Evolutionary conservation across 2,113 vertebrate genomes (phyloP).

Genomic region (Hippocampus mohnikei): DNA sequence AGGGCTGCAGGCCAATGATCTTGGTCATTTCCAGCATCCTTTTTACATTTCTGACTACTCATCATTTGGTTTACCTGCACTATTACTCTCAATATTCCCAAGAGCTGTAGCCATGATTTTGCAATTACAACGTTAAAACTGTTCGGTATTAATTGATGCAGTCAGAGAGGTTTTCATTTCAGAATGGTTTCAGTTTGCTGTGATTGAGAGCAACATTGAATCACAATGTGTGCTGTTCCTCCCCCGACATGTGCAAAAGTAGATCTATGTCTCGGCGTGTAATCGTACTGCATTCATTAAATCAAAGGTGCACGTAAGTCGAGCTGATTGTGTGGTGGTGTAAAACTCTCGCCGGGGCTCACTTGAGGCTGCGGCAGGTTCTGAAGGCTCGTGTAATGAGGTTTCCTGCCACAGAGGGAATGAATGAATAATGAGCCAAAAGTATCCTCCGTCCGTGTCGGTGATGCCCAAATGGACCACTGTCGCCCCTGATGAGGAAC

Average conservation of each 20-base stretch:
- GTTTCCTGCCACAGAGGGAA: not conserved
- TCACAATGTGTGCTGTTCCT: not conserved
- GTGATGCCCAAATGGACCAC: not conserved
- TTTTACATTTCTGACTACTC: not conserved
- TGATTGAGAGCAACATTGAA: not conserved
- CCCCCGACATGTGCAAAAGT: not conserved
- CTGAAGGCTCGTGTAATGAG: constrained; percentile 6
- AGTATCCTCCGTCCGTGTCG: not conserved
- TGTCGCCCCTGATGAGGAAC: not conserved
- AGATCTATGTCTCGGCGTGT: not conserved
- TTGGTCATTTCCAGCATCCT: not conserved
- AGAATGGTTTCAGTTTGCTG: not conserved
- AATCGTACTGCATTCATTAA: not conserved
- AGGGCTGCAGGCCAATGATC: not conserved
- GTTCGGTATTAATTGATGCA: not conserved
- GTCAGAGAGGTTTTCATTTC: not conserved
- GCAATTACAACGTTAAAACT: not conserved
- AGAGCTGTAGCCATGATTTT: not conserved
- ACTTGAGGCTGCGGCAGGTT: not conserved
- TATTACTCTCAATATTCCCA: not conserved
- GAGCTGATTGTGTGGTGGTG: not conserved
- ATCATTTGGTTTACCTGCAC: not conserved
- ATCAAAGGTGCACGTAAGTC: not conserved
- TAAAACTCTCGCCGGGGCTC: not conserved
- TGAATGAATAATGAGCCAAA: constrained; percentile 9